Base-by-base conservation (phyloP, 2,113 vertebrate genomes). In the Halichoeres trimaculatus region DNA sequence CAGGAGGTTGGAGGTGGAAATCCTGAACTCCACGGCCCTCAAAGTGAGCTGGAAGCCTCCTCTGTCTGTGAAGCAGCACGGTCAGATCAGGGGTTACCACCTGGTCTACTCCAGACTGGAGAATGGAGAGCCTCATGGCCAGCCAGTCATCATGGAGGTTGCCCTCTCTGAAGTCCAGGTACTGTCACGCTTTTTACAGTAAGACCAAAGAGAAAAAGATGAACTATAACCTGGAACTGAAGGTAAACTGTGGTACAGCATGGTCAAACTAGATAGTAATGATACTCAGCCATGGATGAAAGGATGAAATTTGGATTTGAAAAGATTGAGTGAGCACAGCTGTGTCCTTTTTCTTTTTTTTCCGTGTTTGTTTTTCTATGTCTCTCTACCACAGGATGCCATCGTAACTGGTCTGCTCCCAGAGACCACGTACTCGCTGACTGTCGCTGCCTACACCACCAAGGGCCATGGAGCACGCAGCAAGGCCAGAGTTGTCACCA, bases 401-500 rank as follows among this genome's bases (percentile, higher is more conserved):
- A 81, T 94, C 57, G 94, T 99, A 69, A 94, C 94, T 5, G 94
- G 96, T 65, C 95, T 99, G 70, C 94, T 95, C 38, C 94, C 98
- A 0, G 97, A 99, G 91, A 98, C 97, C 3, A 96, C 95, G 68
- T 99, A 99, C 88, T 98, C 96, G 0, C 72, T 99, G 69, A 98
- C 96, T 0, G 95, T 99, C 0, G 96, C 97, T 10, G 97, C 97
- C 0, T 98, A 98, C 41, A 98, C 96, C 72, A 96, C 96, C 74
- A 97, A 97, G 66, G 98, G 97, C 12, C 96, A 98, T 8, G 98
- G 98, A 59, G 97, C 97, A 64, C 95, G 95, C 70, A 98, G 98
- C 93, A 98, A 96, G 70, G 95, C 96, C 48, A 97, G 95, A 79
- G 90, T 96, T 54, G 95, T 96, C 85, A 94, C 95, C n/a, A 99